phyloP scores from a whole-genome alignment of 2,888 invertebrate species.

The Neuroscelio doddi region DNA sequence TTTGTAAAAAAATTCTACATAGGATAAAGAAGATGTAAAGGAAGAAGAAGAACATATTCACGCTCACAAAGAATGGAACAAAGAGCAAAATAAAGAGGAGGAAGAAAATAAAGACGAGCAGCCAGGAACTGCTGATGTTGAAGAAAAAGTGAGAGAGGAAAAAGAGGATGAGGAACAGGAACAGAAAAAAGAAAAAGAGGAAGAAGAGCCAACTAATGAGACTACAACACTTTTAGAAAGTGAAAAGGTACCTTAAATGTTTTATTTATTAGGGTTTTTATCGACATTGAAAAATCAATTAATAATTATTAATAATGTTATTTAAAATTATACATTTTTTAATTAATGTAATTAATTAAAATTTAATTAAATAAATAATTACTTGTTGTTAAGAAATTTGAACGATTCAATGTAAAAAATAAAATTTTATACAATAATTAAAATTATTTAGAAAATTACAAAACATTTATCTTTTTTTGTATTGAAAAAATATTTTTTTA shows the following conservation, averaged over 20 bases:
- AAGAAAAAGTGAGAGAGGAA: slow-evolving; percentile 55
- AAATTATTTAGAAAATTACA: no score
- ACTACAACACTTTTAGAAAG: slow-evolving; percentile 48
- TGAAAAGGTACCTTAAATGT: slow-evolving; percentile 56
- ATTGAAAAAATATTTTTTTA: no score
- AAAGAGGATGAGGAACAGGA: slow-evolving; percentile 51
- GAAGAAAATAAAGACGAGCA: slow-evolving; percentile 70
- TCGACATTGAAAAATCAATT: no score
- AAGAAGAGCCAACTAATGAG: slow-evolving; percentile 22
- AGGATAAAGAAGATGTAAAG: slow-evolving; percentile 59
- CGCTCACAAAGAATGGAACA: slow-evolving; percentile 74
- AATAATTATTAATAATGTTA: no score
- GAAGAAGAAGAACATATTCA: slow-evolving; percentile 54
- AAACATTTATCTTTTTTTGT: no score
- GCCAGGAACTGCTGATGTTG: slow-evolving; percentile 51
- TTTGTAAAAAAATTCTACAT: slow-evolving; percentile 13
- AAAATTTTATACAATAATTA: no score
- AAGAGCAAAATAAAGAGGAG: slow-evolving; percentile 72
- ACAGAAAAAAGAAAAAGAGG: slow-evolving; percentile 12
- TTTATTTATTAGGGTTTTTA: no score
- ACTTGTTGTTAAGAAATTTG: no score
- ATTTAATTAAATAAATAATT: no score
- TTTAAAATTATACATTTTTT: no score
- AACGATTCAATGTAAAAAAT: no score
- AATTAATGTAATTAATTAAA: no score